These are phyloP conservation scores for Drosophila mauritiana DNA, from an alignment of 1,140 invertebrate species.

Conservation along the genomic window DNA sequence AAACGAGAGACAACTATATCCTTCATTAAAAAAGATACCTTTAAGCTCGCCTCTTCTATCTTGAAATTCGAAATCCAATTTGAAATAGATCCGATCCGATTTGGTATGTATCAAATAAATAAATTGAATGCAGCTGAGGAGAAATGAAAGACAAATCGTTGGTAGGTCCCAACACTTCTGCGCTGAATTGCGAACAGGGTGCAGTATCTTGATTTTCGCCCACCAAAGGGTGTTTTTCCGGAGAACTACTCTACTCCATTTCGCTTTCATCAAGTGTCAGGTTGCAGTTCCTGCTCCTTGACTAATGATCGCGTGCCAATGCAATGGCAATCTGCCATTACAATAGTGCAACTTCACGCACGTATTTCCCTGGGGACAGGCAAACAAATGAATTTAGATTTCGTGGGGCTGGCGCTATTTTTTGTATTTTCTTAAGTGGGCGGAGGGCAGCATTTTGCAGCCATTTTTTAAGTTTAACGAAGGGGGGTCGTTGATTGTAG, in stretches of 20 bases:
- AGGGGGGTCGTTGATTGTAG: conserved; percentile 51
- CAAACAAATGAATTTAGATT: conserved; percentile 68
- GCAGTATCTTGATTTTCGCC: not conserved
- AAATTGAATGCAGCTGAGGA: not conserved
- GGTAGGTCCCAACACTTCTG: not conserved
- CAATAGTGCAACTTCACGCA: conserved; percentile 61
- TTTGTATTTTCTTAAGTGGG: conserved; percentile 34
- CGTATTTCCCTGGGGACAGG: conserved; percentile 38
- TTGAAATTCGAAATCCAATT: no score
- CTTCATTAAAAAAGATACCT: no score
- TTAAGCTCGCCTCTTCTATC: no score
- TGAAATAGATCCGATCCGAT: no score
- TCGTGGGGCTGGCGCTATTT: conserved; percentile 8
- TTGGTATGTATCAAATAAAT: not conserved
- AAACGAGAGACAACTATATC: no score
- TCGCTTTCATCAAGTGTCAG: conserved; percentile 66
- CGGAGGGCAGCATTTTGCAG: conserved; percentile 26
- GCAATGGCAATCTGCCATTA: conserved; percentile 60
- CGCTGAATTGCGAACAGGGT: not conserved
- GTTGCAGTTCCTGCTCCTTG: conserved; percentile 44
- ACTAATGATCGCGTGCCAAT: conserved; percentile 81
- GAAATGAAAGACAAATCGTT: not conserved
- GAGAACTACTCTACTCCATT: conserved; percentile 9
- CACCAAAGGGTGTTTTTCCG: not conserved
- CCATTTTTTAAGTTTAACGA: conserved; percentile 63